phyloP scores from a whole-genome alignment of 2,797 vertebrate genomes.

The Leucoraja ocellata region DNA sequence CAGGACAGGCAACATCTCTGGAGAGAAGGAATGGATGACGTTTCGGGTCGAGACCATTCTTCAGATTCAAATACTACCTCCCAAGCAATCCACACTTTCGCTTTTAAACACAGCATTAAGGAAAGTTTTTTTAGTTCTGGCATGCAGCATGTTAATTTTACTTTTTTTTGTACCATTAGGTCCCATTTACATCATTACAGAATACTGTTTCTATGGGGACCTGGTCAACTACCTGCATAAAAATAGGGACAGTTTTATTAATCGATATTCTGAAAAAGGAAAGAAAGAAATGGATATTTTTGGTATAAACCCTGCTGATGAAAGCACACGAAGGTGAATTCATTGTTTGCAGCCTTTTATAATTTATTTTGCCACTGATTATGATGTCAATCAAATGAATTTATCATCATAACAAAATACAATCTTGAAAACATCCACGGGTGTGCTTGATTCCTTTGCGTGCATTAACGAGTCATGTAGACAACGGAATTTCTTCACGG shows the following conservation, averaged over 20 bases:
- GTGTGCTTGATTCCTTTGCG: not conserved
- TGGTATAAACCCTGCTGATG: slow-evolving; percentile 84
- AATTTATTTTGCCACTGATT: not conserved
- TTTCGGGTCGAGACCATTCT: too few species aligned
- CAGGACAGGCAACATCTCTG: too few species aligned
- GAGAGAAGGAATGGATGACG: too few species aligned
- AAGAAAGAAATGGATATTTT: slow-evolving; percentile 96
- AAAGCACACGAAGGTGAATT: slow-evolving; percentile 86
- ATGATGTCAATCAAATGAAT: not conserved
- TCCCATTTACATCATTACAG: slow-evolving; percentile 96
- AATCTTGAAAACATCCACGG: not conserved
- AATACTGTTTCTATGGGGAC: slow-evolving; percentile 98
- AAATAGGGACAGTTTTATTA: slow-evolving; percentile 88
- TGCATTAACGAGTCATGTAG: not conserved
- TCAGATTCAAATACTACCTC: not conserved
- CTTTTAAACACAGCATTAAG: not conserved
- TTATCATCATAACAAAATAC: not conserved
- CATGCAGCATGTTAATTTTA: not conserved
- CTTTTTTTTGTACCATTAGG: slow-evolving; percentile 57
- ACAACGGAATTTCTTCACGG: not conserved
- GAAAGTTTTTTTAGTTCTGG: not conserved
- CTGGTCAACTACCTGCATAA: slow-evolving; percentile 97
- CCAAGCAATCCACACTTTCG: not conserved
- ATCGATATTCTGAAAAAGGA: slow-evolving; percentile 73
- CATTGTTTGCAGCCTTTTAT: not conserved